These are phyloP conservation scores for Bombylius discolor DNA, from an alignment of 2,888 invertebrate genomes.

Conservation along the genomic window DNA sequence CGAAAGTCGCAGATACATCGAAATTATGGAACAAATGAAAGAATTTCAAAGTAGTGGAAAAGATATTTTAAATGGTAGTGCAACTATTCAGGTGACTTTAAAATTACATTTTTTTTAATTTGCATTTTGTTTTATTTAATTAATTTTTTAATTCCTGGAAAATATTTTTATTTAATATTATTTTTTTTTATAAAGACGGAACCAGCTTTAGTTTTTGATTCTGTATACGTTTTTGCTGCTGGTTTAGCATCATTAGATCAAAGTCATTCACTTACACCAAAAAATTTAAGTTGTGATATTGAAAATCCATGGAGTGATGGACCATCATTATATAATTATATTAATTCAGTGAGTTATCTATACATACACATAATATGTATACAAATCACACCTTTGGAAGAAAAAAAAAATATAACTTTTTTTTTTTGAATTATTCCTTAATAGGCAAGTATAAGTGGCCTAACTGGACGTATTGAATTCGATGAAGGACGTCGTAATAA, in stretches of 20 bases:
- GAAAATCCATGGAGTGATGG: slow-evolving; percentile 72
- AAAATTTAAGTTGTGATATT: slow-evolving; percentile 70
- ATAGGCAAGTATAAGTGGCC: slow-evolving; percentile 68
- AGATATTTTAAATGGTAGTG: slow-evolving; percentile 55
- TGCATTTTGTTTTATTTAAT: too few species aligned
- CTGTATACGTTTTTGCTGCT: slow-evolving; percentile 68
- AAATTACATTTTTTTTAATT: not conserved
- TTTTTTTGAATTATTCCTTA: not conserved
- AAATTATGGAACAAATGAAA: slow-evolving; percentile 71
- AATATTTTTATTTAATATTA: not conserved
- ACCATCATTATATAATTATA: slow-evolving; percentile 57
- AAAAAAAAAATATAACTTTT: not conserved
- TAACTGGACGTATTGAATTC: slow-evolving; percentile 81
- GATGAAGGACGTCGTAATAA: slow-evolving; percentile 70
- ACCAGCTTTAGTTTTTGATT: slow-evolving; percentile 74
- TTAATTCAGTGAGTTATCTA: slow-evolving; percentile 47
- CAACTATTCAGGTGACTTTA: slow-evolving; percentile 47
- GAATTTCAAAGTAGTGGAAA: slow-evolving; percentile 76
- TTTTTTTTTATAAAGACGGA: slow-evolving; percentile 49
- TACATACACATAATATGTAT: not conserved
- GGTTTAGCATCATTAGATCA: slow-evolving; percentile 60
- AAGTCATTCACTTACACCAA: slow-evolving; percentile 52
- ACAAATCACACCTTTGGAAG: not conserved
- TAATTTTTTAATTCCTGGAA: too few species aligned
- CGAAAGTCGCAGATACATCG: slow-evolving; percentile 58